Base-by-base conservation (phyloP, 2,797 vertebrate species). In the Agapornis canus region DNA sequence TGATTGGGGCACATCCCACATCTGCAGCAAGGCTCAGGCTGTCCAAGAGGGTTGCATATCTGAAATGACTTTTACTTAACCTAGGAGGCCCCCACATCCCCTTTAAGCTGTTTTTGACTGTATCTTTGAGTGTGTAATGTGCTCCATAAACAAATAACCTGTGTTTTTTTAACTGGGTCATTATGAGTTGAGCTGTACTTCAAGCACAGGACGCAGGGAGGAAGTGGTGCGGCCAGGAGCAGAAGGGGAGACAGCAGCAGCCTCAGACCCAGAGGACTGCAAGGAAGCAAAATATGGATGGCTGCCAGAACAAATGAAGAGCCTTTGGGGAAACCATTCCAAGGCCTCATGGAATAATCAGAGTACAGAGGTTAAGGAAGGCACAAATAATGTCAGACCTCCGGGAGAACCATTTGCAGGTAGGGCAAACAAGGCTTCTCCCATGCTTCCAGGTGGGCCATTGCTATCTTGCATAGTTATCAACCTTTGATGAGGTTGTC, bases 301-400 rank as follows among this genome's bases (percentile, higher is more conserved):
- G 77, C 47, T 95, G 95, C 95, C 95, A 96, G 96, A 90, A 95
- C 63, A 90, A 97, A 94, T 83, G 91, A 64, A 83, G 80, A 63
- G 40, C 77, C 94, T 66, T 89, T 88, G 48, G 94, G 94, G 91
- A 92, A 92, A 73, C 8, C 0, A 0, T 65, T 66, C 49, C 0
- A 6, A 83, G 79, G 60, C 45, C 83, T 93, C 20, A 0, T 69
- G 82, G 31, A 77, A 72, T 75, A 83, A 6, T 5, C 16, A 20
- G 63, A 22, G 86, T 86, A 78, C 27, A 72, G 81, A 91, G 83
- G 56, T 54, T 37, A 52, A 69, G 70, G 73, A 49, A 79, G 51
- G 72, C 59, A 52, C 32, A 21, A 5, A 31, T n/a, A 76, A 5
- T 10, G 18, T 42, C 47, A 63, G 73, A 86, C 49, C 82, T 89